Base-by-base conservation (phyloP, 2,888 invertebrate species). In the Zygothrica quintamaculata region DNA sequence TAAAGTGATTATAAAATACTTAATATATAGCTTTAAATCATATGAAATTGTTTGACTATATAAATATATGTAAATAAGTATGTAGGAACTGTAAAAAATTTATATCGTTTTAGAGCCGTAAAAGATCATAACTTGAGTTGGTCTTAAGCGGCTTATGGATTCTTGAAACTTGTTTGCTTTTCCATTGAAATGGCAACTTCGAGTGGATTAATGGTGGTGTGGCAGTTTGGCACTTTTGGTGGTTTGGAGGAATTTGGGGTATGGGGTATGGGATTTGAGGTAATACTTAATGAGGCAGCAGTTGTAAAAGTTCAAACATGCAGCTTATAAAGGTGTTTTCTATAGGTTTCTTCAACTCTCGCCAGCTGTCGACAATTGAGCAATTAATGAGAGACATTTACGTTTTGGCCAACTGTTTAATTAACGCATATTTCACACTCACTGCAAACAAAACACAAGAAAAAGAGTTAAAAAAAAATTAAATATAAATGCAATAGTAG, bases 301-400 rank as follows among this genome's bases (percentile, higher is more conserved):
- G 51, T 47, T 47, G 69, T 37, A 52, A 74, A 70, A 74, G 75
- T 69, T 71, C 55, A 69, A 37, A 44, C 48, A n/a, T 56, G 52
- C 40, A 37, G 58, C 55, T 58, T 36, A 34, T n/a, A 62, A 53
- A 22, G 18, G 18, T 3, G 36, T 15, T 36, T n/a, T 36, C 15
- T 5, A 36, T 6, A 39, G 56, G 74, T 74, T 74, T 74, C 56
- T 74, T 74, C 77, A 76, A 71, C 74, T 76, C 64, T 51, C 36
- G 31, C 9, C 15, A 15, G n/a, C 34, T 34, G 42, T 29, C 43
- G 48, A 47, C 86, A 78, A 78, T 78, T 78, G 79, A 85, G 86
- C 78, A 78, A 85, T 78, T 78, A 85, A 85, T 82, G 79, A 25
- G 46, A 34, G 70, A 59, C 53, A 69, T 58, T 74, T 47, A 52